Evolutionary conservation across 2,113 vertebrate genomes (phyloP).

Genomic region (Zosterops japonicus): DNA sequence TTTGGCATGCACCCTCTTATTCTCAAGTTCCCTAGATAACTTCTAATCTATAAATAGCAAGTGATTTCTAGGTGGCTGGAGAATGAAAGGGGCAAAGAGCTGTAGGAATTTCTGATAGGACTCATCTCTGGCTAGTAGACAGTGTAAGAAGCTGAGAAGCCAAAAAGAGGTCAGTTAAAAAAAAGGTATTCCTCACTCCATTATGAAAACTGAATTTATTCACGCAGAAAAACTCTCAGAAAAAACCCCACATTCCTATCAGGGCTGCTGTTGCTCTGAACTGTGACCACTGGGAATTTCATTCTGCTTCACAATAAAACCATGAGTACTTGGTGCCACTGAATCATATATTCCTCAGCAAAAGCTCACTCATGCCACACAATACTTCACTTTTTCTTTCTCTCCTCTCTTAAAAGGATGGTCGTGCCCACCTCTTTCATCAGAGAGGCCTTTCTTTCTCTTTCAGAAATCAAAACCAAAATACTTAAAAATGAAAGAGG

Average conservation of each 20-base stretch:
- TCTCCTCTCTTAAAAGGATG: background rate
- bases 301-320: background rate
- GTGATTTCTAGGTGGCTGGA: conserved; percentile 10
- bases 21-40: background rate
- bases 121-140: conserved; percentile 41
- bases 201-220: conserved; percentile 44
- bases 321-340: background rate
- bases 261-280: background rate
- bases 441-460: background rate
- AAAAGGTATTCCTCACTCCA: conserved; percentile 48
- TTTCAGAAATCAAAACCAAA: background rate
- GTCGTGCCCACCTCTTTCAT: background rate
- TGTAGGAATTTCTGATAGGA: conserved; percentile 35
- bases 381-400: background rate
- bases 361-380: background rate
- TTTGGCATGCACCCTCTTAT: background rate
- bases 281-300: background rate
- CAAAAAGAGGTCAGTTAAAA: conserved; percentile 61
- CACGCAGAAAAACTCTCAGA: background rate
- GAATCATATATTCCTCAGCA: background rate
- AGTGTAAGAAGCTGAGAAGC: conserved; percentile 46
- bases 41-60: conserved; percentile 50
- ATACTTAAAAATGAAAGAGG: background rate
- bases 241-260: background rate
- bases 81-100: background rate